These are phyloP conservation scores for Dallia pectoralis DNA, from an alignment of 2,797 vertebrate genomes.

Conservation along the genomic window DNA sequence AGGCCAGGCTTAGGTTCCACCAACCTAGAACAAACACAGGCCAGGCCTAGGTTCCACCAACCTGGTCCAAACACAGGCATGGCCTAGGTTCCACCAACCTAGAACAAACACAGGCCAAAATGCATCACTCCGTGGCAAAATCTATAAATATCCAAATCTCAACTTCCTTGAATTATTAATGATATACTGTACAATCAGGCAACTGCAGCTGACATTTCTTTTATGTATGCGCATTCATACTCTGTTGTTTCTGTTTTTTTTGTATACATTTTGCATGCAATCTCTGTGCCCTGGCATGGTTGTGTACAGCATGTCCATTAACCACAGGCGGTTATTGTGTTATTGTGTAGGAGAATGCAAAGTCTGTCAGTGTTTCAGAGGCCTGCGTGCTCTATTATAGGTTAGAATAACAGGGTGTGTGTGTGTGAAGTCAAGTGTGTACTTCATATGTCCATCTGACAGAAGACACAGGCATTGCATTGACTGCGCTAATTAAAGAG, in stretches of 20 bases:
- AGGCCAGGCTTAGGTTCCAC: no score
- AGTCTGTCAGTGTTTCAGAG: constrained; percentile 45
- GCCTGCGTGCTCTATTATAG: constrained; percentile 42
- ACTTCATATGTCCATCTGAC: constrained; percentile 18
- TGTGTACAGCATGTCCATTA: constrained; percentile 35
- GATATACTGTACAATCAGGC: constrained; percentile 75
- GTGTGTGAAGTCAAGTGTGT: constrained; percentile 17
- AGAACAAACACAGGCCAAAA: constrained; percentile 2
- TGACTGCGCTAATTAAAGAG: constrained; percentile 46
- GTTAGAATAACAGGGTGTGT: constrained; percentile 45
- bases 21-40: no score
- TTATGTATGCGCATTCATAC: constrained; percentile 78
- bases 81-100: constrained; percentile 10
- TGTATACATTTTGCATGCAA: constrained; percentile 89
- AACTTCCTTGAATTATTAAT: constrained; percentile 48
- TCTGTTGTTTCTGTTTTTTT: constrained; percentile 69
- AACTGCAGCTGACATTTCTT: constrained; percentile 76
- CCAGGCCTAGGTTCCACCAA: constrained; percentile 15
- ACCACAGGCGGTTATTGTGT: constrained; percentile 24
- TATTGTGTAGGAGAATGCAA: not conserved
- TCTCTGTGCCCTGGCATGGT: constrained; percentile 65
- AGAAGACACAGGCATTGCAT: constrained; percentile 69
- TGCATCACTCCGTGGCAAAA: constrained; percentile 30
- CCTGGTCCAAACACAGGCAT: constrained; percentile 47
- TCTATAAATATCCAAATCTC: constrained; percentile 36